Evolutionary conservation across 2,113 vertebrate genomes (phyloP).

Genomic region (Prolemur simus): DNA sequence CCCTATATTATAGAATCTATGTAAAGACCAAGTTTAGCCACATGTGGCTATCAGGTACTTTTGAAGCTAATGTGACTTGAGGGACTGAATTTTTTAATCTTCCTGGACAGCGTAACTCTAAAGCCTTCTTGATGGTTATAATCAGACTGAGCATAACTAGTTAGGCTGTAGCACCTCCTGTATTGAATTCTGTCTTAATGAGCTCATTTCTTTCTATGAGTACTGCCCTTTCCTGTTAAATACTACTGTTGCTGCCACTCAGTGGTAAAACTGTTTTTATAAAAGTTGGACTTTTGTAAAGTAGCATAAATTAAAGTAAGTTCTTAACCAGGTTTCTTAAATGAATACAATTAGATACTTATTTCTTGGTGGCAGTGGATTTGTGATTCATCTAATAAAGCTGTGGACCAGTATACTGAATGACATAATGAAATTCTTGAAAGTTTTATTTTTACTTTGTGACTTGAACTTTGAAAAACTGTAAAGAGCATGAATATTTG

Average conservation of each 20-base stretch:
- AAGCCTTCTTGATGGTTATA: not conserved
- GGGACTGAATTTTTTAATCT: not conserved
- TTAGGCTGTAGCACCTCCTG: not conserved
- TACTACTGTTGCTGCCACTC: not conserved
- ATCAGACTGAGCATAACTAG: not conserved
- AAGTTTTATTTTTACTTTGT: conserved; percentile 3
- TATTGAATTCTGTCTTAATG: not conserved
- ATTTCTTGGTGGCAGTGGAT: not conserved
- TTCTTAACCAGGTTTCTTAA: not conserved
- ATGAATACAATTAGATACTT: not conserved
- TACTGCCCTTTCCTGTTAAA: not conserved
- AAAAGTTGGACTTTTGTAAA: not conserved
- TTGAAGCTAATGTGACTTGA: not conserved
- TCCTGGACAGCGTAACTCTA: not conserved
- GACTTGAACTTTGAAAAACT: conserved; percentile 23
- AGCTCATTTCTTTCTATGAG: not conserved
- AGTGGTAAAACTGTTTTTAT: not conserved
- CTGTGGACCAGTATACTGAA: not conserved
- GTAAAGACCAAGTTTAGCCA: not conserved
- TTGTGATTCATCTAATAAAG: not conserved
- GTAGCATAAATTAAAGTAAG: not conserved
- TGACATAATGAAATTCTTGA: not conserved
- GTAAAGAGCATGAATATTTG: not conserved
- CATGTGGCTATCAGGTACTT: not conserved
- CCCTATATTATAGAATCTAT: not conserved